Evolutionary conservation across 2,113 vertebrate genomes (phyloP).

Genomic region (Nicator chloris): DNA sequence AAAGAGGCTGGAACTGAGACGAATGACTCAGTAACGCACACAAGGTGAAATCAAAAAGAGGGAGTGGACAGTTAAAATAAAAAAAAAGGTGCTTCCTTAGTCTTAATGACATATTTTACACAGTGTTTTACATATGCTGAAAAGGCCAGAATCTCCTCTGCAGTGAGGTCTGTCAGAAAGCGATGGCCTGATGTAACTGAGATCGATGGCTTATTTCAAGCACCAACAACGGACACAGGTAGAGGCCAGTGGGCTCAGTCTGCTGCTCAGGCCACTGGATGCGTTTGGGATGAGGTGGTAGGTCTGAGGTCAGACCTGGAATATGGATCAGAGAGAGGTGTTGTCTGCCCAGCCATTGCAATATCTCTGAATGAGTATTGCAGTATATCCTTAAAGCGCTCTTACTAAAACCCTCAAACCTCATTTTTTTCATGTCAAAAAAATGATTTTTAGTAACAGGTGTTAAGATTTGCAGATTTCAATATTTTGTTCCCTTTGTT

Average conservation of each 20-base stretch:
- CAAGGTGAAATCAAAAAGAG: neutral
- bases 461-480: neutral
- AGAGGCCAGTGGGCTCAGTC: rapidly evolving
- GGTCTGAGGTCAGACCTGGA: rapidly evolving
- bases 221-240: rapidly evolving
- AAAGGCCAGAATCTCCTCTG: neutral
- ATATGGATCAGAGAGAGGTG: neutral
- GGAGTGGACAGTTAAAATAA: neutral
- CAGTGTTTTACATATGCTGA: rapidly evolving
- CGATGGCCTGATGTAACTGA: rapidly evolving
- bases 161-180: neutral
- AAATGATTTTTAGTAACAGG: neutral
- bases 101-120: neutral
- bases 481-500: neutral
- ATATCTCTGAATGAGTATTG: neutral
- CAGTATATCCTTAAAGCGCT: neutral
- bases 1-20: neutral
- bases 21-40: neutral
- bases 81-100: neutral
- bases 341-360: neutral
- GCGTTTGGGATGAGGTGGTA: neutral
- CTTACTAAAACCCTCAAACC: neutral
- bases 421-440: neutral
- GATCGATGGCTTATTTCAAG: neutral
- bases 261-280: neutral